phyloP scores from a whole-genome alignment of 2,888 invertebrate genomes.

The Acronicta psi region DNA sequence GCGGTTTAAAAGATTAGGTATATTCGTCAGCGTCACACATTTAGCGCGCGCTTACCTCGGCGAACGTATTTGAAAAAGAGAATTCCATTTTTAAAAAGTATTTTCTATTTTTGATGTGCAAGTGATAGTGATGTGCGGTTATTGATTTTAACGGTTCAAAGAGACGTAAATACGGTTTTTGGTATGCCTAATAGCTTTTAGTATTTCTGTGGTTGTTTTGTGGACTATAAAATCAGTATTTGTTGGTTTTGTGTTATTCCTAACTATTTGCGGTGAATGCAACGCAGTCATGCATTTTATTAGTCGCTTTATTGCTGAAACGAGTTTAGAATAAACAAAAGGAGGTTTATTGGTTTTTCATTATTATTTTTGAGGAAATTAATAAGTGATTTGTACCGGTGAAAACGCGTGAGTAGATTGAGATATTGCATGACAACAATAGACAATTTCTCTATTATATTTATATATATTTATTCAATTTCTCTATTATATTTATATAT shows the following conservation, averaged over 20 bases:
- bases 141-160: constrained; percentile 27
- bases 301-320: constrained; percentile 1
- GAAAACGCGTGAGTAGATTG: too few species aligned
- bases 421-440: too few species aligned
- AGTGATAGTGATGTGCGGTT: constrained; percentile 51
- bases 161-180: constrained; percentile 31
- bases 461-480: too few species aligned
- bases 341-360: constrained; percentile 16
- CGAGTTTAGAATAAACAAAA: constrained; percentile 1
- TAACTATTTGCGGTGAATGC: constrained; percentile 13
- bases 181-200: constrained; percentile 5
- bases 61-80: constrained; percentile 53
- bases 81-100: constrained; percentile 16
- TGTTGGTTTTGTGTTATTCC: constrained; percentile 3
- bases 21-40: constrained; percentile 35
- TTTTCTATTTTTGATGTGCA: constrained; percentile 16
- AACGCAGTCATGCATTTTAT: constrained; percentile 17
- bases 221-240: constrained; percentile 12
- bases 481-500: too few species aligned
- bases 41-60: constrained; percentile 32
- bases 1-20: not conserved
- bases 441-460: too few species aligned
- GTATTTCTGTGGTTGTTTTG: constrained; percentile 8
- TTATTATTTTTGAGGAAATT: too few species aligned
- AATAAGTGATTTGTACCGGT: too few species aligned